Base-by-base conservation (phyloP, 2,113 vertebrate genomes). In the Nettapus auritus region DNA sequence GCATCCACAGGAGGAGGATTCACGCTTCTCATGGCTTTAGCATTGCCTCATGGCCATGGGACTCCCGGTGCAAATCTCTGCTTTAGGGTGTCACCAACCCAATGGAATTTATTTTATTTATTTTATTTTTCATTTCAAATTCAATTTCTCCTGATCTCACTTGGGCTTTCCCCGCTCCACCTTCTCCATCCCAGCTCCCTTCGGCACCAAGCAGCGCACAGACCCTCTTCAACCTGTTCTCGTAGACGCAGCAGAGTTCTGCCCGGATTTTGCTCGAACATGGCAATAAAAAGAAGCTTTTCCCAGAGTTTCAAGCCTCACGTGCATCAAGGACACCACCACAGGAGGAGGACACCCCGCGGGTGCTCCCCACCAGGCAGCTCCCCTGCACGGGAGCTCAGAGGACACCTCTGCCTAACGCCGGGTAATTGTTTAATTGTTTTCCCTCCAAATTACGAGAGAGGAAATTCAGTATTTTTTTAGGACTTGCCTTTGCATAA, bases 401-500 rank as follows among this genome's bases (percentile, higher is more conserved):
- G 95, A 95, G 92, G 82, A 57, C 77, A 48, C 21, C 75, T 70
- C 68, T 48, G 89, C 84, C 68, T 46, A 55, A 77, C 79, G 92
- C 97, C 9, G 48, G 96, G 59, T 19, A 76, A 91, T 62, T 46
- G 60, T 88, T 96, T 48, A 22, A 48, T 48, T 48, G 46, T 21
- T 48, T 96, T 90, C 70, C 96, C 93, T 96, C 92, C 69, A 75
- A 88, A 90, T 84, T n/a, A 89, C 3, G 52, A 82, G 79, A 75
- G 94, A 93, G 97, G 96, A 98, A 97, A 94, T 79, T 77, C 96
- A 96, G n/a, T 95, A 94, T 97, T 97, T 93, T 97, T 92, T 96
- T 96, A 98, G 96, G 97, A 92, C 93, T 91, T 80, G 90, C 84
- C 78, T 96, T 80, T 40, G 94, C 97, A 96, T 89, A 95, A 93